These are phyloP conservation scores for Lagopus leucura DNA, from an alignment of 2,113 vertebrate species.

Conservation along the genomic window DNA sequence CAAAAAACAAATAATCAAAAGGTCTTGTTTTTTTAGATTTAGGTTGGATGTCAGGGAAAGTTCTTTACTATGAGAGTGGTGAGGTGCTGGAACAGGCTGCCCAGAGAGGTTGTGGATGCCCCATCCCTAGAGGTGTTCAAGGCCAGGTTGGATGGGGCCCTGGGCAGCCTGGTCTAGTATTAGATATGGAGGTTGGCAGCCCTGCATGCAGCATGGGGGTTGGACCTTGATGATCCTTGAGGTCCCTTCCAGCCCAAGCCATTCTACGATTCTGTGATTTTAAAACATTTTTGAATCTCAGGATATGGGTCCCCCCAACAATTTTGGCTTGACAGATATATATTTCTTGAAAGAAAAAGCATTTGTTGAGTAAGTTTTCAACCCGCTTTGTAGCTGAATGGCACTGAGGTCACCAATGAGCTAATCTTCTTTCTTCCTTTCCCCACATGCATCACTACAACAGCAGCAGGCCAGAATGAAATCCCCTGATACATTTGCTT, in stretches of 20 bases:
- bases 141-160: too few species aligned
- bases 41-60: too few species aligned
- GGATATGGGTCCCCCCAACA: neutral
- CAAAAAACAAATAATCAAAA: neutral
- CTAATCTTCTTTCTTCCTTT: neutral
- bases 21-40: neutral
- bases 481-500: neutral
- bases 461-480: neutral
- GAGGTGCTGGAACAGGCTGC: too few species aligned
- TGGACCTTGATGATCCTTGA: too few species aligned
- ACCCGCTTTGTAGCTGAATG: neutral
- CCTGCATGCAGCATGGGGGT: too few species aligned
- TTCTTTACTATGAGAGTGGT: too few species aligned
- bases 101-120: too few species aligned
- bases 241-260: too few species aligned
- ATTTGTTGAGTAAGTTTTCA: neutral
- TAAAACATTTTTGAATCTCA: neutral
- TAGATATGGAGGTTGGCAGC: too few species aligned
- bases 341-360: neutral
- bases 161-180: too few species aligned
- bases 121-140: too few species aligned
- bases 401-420: neutral
- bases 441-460: neutral
- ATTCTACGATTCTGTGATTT: neutral
- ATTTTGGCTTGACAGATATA: neutral